These are phyloP conservation scores for Parauchenoglanis punctatus DNA, from an alignment of 2,797 vertebrate genomes.

Conservation along the genomic window DNA sequence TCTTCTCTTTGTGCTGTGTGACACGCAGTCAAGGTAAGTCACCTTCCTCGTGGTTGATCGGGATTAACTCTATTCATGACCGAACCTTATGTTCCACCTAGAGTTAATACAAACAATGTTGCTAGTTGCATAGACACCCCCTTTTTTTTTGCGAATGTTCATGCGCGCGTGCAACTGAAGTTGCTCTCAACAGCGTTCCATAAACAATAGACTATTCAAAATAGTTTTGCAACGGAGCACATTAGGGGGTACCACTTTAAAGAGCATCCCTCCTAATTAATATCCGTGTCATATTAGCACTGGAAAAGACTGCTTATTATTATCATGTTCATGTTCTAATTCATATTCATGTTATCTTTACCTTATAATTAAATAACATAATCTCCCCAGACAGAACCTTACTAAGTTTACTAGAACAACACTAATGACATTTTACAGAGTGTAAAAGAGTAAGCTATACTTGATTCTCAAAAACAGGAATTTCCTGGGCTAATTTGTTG, in stretches of 20 bases:
- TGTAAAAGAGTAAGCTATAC: neutral
- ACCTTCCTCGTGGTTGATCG: neutral
- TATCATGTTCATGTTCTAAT: neutral
- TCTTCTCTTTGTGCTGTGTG: conserved; percentile 69
- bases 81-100: neutral
- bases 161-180: neutral
- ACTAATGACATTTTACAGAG: neutral
- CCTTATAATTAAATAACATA: neutral
- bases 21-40: conserved; percentile 74
- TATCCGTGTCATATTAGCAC: neutral
- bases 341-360: neutral
- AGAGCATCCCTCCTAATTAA: neutral
- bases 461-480: neutral
- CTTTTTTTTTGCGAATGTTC: neutral
- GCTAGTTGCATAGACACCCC: no score
- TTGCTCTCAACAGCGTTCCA: neutral
- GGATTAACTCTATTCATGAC: neutral
- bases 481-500: neutral
- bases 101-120: neutral
- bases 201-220: neutral
- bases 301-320: neutral
- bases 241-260: neutral
- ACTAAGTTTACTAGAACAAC: neutral
- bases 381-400: neutral
- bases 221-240: neutral